These are phyloP conservation scores for Synanthedon tipuliformis DNA, from an alignment of 2,888 invertebrate species.

Conservation along the genomic window DNA sequence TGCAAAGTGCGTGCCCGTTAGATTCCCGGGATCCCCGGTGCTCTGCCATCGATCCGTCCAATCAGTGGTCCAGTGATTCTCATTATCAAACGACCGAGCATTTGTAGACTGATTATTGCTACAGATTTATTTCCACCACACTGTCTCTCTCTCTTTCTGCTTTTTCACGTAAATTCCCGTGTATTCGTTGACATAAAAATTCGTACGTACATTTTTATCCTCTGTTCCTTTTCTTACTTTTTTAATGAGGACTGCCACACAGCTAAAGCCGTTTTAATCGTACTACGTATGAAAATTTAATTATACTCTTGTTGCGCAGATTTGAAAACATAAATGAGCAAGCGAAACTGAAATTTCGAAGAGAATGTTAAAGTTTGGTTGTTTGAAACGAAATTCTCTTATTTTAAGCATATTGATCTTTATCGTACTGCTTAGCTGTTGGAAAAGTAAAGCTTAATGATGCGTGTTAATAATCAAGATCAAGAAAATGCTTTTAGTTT, in stretches of 20 bases:
- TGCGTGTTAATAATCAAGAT: too few species aligned
- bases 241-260: background rate
- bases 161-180: background rate
- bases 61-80: background rate
- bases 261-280: background rate
- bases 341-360: background rate
- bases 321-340: background rate
- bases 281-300: background rate
- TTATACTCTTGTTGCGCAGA: background rate
- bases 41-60: background rate
- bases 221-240: background rate
- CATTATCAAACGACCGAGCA: background rate
- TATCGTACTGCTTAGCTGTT: too few species aligned
- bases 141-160: background rate
- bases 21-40: slow-evolving; percentile 1
- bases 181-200: slow-evolving; percentile 1
- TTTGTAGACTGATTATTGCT: background rate
- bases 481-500: too few species aligned
- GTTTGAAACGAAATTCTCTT: background rate
- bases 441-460: too few species aligned
- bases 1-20: slow-evolving; percentile 20
- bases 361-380: background rate
- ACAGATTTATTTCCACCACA: background rate
- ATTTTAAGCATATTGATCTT: too few species aligned
- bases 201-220: slow-evolving; percentile 1